phyloP scores from a whole-genome alignment of 2,888 invertebrate genomes.

The Teleiodes luculella region DNA sequence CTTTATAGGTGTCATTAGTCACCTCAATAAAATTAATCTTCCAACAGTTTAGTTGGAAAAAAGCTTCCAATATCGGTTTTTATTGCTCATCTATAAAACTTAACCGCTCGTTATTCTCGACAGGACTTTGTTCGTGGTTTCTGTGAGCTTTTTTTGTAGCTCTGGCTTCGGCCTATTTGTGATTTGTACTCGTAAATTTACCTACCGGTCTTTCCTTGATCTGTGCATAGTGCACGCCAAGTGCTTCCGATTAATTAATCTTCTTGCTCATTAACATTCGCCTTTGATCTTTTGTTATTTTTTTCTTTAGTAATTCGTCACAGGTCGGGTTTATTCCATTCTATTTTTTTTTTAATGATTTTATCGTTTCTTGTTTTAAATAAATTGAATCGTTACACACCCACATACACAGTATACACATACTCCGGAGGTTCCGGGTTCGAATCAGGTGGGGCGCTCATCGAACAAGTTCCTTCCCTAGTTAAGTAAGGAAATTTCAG shows the following conservation, averaged over 20 bases:
- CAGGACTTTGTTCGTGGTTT: slow-evolving; percentile 40
- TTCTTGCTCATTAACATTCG: slow-evolving; percentile 6
- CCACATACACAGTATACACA: too few relatives aligned
- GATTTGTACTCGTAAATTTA: slow-evolving; percentile 47
- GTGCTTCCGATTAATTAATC: slow-evolving; percentile 15
- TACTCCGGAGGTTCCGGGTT: too few relatives aligned
- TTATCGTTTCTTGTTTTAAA: background rate
- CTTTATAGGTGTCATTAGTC: slow-evolving; percentile 46
- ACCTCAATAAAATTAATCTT: slow-evolving; percentile 53
- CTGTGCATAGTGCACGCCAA: slow-evolving; percentile 10
- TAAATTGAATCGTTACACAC: too few relatives aligned
- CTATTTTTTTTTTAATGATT: too few relatives aligned
- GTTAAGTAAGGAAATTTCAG: too few relatives aligned
- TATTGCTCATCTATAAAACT: slow-evolving; percentile 58
- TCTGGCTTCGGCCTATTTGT: slow-evolving; percentile 50
- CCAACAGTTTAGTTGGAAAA: slow-evolving; percentile 52
- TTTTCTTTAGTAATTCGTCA: background rate
- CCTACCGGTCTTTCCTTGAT: slow-evolving; percentile 30
- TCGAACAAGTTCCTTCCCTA: too few relatives aligned
- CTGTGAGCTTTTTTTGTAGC: slow-evolving; percentile 13
- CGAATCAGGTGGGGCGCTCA: too few relatives aligned
- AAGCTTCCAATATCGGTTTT: slow-evolving; percentile 58
- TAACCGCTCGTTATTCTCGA: slow-evolving; percentile 52
- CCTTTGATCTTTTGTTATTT: slow-evolving; percentile 11
- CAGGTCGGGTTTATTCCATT: background rate